Percentiles rank a stretch among this genome's conserved stretches.
phyloP scores from a whole-genome alignment of 2,113 vertebrate genomes.

The Microtus oregoni region DNA sequence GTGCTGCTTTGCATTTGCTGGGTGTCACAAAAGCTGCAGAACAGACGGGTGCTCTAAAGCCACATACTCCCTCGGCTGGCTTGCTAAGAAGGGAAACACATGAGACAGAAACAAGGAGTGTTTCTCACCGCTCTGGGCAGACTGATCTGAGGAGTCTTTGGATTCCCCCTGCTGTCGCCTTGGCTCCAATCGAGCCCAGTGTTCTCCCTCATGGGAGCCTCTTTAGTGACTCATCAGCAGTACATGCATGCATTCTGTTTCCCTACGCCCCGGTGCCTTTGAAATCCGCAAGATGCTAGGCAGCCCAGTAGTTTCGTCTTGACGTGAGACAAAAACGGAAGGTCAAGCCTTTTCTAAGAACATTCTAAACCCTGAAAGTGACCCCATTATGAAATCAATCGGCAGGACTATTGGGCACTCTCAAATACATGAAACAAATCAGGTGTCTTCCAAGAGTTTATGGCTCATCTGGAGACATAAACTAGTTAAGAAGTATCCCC shows the following conservation, averaged over 20 bases:
- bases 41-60: slow-evolving; percentile 65
- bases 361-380: neutral
- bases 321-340: neutral
- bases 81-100: slow-evolving; percentile 64
- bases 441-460: neutral
- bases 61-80: slow-evolving; percentile 59
- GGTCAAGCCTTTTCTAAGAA: slow-evolving; percentile 33
- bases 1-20: slow-evolving; percentile 64
- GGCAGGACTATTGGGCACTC: neutral
- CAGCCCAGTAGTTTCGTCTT: neutral
- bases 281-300: slow-evolving; percentile 21
- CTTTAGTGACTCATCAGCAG: slow-evolving; percentile 34
- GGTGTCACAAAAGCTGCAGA: slow-evolving; percentile 64
- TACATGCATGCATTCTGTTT: neutral
- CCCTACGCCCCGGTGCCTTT: neutral
- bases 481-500: neutral
- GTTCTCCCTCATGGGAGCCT: slow-evolving; percentile 31
- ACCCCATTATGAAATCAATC: neutral
- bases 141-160: slow-evolving; percentile 53
- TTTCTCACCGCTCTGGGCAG: slow-evolving; percentile 54
- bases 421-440: slow-evolving; percentile 1
- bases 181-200: slow-evolving; percentile 7
- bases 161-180: slow-evolving; percentile 73
- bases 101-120: slow-evolving; percentile 35
- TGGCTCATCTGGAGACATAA: slow-evolving; percentile 11